Evolutionary conservation across 2,113 vertebrate species (phyloP).

Genomic region (Syngnathus typhle): DNA sequence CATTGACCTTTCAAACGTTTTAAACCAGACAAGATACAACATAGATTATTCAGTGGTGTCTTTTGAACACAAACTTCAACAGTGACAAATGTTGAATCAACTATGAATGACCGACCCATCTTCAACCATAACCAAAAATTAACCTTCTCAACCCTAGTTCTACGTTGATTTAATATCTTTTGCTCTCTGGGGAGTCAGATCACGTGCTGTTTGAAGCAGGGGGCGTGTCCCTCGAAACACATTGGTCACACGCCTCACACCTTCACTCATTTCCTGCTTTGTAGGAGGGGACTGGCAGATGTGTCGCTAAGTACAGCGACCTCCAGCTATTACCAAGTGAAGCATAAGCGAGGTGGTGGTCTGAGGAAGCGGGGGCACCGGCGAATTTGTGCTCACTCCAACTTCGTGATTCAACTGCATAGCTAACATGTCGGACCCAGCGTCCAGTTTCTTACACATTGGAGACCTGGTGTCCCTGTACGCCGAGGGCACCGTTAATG

Average conservation of each 20-base stretch:
- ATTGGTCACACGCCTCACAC: slow-evolving; percentile 21
- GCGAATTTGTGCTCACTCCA: not conserved
- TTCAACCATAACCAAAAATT: too few relatives aligned
- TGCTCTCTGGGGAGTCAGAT: not conserved
- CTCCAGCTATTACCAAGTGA: not conserved
- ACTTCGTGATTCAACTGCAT: not conserved
- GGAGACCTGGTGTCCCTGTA: slow-evolving; percentile 91
- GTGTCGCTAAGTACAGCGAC: not conserved
- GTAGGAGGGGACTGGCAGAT: not conserved
- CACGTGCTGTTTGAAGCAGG: not conserved
- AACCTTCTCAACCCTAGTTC: too few relatives aligned
- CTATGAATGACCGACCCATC: too few relatives aligned
- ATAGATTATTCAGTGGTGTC: too few relatives aligned
- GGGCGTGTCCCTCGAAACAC: not conserved
- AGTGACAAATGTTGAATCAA: too few relatives aligned
- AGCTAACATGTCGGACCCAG: slow-evolving; percentile 79
- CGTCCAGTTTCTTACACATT: slow-evolving; percentile 89
- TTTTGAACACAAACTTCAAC: too few relatives aligned
- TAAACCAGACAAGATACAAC: too few relatives aligned
- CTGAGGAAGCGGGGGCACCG: not conserved
- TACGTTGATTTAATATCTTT: too few relatives aligned
- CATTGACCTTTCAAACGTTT: too few relatives aligned
- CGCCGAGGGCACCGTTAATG: slow-evolving; percentile 86
- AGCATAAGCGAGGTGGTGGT: not conserved
- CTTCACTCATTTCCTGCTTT: slow-evolving; percentile 50